phyloP scores from a whole-genome alignment of 2,888 invertebrate genomes.

The Epinotia bilunana region DNA sequence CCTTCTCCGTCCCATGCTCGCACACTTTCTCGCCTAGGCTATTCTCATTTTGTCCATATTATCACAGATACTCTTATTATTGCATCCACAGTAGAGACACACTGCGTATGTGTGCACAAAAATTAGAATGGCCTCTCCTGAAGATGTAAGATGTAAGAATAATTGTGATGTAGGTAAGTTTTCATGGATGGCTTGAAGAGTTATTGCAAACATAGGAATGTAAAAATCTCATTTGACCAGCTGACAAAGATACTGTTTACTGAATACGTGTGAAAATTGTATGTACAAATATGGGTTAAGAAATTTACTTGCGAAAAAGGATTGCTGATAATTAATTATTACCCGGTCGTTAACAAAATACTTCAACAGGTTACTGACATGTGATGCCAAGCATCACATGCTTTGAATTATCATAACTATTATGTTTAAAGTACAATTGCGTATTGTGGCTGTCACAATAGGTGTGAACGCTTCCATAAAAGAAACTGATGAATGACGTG shows the following conservation, averaged over 20 bases:
- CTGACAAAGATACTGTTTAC: too few relatives aligned
- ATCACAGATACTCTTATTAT: too few relatives aligned
- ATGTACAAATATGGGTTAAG: constrained; percentile 36
- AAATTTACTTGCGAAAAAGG: constrained; percentile 4
- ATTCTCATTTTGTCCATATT: too few relatives aligned
- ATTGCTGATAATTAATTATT: constrained; percentile 20
- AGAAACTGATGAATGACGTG: background rate
- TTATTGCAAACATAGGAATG: background rate
- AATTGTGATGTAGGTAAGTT: background rate
- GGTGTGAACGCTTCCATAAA: background rate
- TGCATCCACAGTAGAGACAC: too few relatives aligned
- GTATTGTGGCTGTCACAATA: background rate
- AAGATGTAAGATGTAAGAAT: background rate
- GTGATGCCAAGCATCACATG: constrained; percentile 26
- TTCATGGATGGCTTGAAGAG: background rate
- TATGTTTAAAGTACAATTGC: too few relatives aligned
- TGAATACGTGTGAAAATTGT: too few relatives aligned
- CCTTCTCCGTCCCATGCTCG: too few relatives aligned
- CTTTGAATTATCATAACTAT: constrained; percentile 30
- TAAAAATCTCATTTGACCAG: too few relatives aligned
- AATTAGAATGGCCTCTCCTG: background rate
- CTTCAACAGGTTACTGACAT: constrained; percentile 6
- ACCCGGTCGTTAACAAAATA: background rate
- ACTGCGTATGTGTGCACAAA: too few relatives aligned
- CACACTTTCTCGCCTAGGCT: too few relatives aligned